Conservation (phyloP, 2,113 vertebrate species). For the Salvelinus sp. region DNA sequence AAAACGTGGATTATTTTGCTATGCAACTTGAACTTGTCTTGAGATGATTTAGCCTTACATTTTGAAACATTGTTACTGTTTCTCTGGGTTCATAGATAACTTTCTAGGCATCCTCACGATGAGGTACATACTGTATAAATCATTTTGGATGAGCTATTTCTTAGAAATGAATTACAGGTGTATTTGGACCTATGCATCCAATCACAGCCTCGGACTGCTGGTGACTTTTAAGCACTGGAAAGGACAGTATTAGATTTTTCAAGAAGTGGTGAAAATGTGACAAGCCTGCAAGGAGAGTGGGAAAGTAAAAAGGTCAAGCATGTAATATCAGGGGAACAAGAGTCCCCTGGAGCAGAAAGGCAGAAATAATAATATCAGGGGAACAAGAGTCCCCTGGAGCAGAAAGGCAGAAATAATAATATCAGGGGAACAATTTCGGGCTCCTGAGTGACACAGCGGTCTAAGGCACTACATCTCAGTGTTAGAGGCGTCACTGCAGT, state of each 20-base stretch:
- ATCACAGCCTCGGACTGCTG: neutral
- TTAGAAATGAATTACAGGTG: neutral
- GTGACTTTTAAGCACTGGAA: constrained; percentile 29
- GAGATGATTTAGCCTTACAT: too few relatives aligned
- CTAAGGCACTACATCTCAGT: constrained; percentile 22
- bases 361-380: constrained; percentile 34
- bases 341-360: constrained; percentile 31
- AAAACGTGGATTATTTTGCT: too few relatives aligned
- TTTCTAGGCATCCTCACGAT: neutral
- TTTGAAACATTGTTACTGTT: neutral
- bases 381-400: constrained; percentile 4
- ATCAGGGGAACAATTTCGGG: constrained; percentile 5
- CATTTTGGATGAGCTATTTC: neutral
- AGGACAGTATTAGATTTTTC: constrained; percentile 47
- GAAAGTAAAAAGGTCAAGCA: constrained; percentile 64
- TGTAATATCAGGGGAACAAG: constrained; percentile 61
- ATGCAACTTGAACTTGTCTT: too few relatives aligned
- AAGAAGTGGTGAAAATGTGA: constrained; percentile 36
- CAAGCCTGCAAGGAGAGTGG: constrained; percentile 23
- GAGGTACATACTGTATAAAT: neutral
- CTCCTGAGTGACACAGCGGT: constrained; percentile 48
- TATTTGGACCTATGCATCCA: constrained; percentile 8
- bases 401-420: constrained; percentile 32
- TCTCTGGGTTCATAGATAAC: neutral
- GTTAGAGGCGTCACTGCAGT: too few relatives aligned